A percentile compares a stretch with the other conserved stretches of the same genome.
These are phyloP conservation scores for Cephonodes hylas DNA, from an alignment of 2,888 invertebrate species.

Conservation along the genomic window DNA sequence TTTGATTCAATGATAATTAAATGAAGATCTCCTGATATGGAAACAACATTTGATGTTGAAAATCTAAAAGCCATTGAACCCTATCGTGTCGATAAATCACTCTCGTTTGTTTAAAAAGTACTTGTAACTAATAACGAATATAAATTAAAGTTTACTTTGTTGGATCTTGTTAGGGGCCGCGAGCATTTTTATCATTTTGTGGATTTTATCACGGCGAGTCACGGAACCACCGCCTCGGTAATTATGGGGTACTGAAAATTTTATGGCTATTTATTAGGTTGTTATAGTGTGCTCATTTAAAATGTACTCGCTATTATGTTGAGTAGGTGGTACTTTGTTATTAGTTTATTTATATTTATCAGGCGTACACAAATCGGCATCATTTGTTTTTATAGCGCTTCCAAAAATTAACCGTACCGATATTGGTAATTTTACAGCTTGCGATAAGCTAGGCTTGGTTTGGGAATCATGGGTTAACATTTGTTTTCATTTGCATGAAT, in stretches of 20 bases:
- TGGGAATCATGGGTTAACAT: no score
- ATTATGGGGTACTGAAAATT: conserved; percentile 35
- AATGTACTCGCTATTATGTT: conserved; percentile 10
- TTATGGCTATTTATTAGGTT: conserved; percentile 37
- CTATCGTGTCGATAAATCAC: conserved; percentile 35
- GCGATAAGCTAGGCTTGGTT: no score
- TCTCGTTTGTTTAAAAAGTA: conserved; percentile 45
- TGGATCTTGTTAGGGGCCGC: conserved; percentile 29
- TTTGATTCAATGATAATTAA: no score
- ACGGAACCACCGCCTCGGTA: conserved; percentile 31
- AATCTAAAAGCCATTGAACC: conserved; percentile 1
- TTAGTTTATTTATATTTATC: neutral
- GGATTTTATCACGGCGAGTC: conserved; percentile 49
- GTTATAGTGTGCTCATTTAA: conserved; percentile 28
- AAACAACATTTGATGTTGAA: neutral
- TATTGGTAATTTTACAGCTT: no score
- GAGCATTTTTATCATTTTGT: conserved; percentile 37
- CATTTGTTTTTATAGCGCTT: neutral
- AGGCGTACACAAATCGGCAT: neutral
- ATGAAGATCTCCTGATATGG: neutral
- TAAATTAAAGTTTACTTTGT: conserved; percentile 42
- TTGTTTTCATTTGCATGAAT: no score
- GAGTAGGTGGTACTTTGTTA: neutral
- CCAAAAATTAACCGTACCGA: neutral
- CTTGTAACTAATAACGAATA: conserved; percentile 36